Percentiles rank a stretch among this genome's conserved stretches.
Evolutionary conservation across 2,797 vertebrate genomes (phyloP).

Genomic region (Lateolabrax maculatus): DNA sequence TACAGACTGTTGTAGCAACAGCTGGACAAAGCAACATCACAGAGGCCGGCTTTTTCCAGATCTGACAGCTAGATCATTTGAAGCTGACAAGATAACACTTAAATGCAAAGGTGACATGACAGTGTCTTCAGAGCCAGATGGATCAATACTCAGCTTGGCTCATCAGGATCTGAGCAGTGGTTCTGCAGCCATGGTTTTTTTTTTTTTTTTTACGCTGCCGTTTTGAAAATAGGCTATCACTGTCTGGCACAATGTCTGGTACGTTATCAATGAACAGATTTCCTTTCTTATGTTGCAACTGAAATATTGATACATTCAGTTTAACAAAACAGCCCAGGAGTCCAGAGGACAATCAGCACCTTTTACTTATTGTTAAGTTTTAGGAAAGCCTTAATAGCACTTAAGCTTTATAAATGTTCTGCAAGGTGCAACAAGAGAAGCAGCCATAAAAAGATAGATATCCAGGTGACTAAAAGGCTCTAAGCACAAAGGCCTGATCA

Average conservation of each 20-base stretch:
- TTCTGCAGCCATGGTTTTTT: slow-evolving; percentile 68
- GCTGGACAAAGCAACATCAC: slow-evolving; percentile 79
- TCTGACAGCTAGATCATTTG: slow-evolving; percentile 87
- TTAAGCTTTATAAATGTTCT: slow-evolving; percentile 11
- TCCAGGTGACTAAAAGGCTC: slow-evolving; percentile 29
- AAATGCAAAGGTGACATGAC: slow-evolving; percentile 87
- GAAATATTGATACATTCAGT: slow-evolving; percentile 76
- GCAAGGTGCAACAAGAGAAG: slow-evolving; percentile 5
- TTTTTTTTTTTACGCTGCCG: slow-evolving; percentile 33
- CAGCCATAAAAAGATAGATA: slow-evolving; percentile 16
- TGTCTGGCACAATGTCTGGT: slow-evolving; percentile 70
- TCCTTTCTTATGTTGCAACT: slow-evolving; percentile 72
- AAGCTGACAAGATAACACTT: slow-evolving; percentile 88
- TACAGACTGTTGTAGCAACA: slow-evolving; percentile 47
- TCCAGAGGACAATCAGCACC: slow-evolving; percentile 53
- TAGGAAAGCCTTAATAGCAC: background rate
- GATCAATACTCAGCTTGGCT: slow-evolving; percentile 84
- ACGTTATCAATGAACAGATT: slow-evolving; percentile 79
- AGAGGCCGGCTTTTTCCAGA: slow-evolving; percentile 71
- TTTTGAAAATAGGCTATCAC: slow-evolving; percentile 68
- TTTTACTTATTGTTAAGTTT: slow-evolving; percentile 18
- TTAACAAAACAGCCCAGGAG: slow-evolving; percentile 67
- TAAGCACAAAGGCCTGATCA: slow-evolving; percentile 6
- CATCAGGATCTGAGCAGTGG: slow-evolving; percentile 77
- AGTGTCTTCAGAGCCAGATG: slow-evolving; percentile 87